Base-by-base conservation (phyloP, 2,113 vertebrate genomes). In the Sus scrofa region DNA sequence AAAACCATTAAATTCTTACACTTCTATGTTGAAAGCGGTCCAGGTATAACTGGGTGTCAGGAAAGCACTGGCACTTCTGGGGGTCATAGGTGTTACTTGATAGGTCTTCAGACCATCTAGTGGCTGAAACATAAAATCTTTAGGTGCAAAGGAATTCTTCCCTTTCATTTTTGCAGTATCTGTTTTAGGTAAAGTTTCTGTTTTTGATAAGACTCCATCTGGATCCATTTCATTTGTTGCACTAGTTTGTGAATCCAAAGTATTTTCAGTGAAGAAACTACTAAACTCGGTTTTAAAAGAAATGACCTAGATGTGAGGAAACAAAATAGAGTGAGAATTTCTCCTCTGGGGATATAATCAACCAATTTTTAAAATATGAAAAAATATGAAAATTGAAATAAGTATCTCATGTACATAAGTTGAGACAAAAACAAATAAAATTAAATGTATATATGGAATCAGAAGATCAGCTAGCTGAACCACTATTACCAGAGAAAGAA, bases 71-170 rank as follows among this genome's bases (percentile, higher is more conserved):
- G 99, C 99, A 30, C 99, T 99, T 58, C 98, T 98, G 79, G 99
- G 99, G 50, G 98, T 99, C 97, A 99, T 98, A 16, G 99, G 99
- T 13, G 98, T 98, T 30, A 99, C 98, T 96, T 98, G 98, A 87
- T 99, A 99, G 37, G 96, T 92, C 0, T 97, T 97, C 81, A 99
- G 96, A 44, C 99, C 99, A 65, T n/a, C 96, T 2, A 99, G 98
- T 5, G 99, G 99, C 93, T 99, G 98, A 97, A 99, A 99, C 30
- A 99, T 81, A 73, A 99, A 99, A 96, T 99, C 99, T 2, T 98
- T 65, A 11, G 99, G 99, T 6, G 99, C 99, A 92, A 99, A 99
- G 16, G 99, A 99, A 0, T 86, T 97, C 93, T 98, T 98, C 44
- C 94, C 96, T 79, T 96, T 98, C 37, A 24, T 75, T 63, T 96